Conservation (phyloP, 2,888 invertebrate genomes). For the Mesochorus sp. region DNA sequence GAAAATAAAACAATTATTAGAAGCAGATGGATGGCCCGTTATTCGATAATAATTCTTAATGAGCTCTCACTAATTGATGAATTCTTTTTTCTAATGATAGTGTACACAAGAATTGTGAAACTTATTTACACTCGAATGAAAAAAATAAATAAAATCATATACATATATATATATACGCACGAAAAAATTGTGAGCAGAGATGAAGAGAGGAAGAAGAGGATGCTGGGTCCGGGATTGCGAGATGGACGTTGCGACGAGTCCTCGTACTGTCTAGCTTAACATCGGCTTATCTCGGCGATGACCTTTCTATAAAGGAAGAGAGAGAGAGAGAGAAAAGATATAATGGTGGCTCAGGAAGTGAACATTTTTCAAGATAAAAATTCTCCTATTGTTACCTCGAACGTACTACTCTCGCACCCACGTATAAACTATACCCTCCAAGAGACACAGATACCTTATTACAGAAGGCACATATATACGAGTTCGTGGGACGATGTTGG, state of each 20-base stretch:
- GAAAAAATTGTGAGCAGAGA: not conserved
- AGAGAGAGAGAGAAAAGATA: constrained; percentile 32
- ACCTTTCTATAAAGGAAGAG: constrained; percentile 54
- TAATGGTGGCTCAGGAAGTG: constrained; percentile 67
- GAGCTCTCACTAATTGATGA: no score
- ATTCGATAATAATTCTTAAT: no score
- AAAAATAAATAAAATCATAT: no score
- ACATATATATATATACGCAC: no score
- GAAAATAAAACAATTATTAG: not conserved
- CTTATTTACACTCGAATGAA: no score
- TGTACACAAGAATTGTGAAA: no score
- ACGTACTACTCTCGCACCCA: constrained; percentile 61
- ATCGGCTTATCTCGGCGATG: constrained; percentile 67
- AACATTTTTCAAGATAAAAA: constrained; percentile 79
- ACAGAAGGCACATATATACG: not conserved
- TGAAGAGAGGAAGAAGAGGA: constrained; percentile 5
- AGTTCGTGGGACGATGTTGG: constrained; percentile 12
- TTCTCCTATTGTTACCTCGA: constrained; percentile 72
- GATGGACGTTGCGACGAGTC: constrained; percentile 33
- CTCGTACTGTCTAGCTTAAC: constrained; percentile 65
- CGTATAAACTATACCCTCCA: constrained; percentile 16
- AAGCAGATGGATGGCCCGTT: no score
- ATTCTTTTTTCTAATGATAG: no score
- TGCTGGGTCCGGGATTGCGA: constrained; percentile 6
- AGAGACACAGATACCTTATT: constrained; percentile 18